These are phyloP conservation scores for Pinna nobilis DNA, from an alignment of 1,140 invertebrate species.

Conservation along the genomic window DNA sequence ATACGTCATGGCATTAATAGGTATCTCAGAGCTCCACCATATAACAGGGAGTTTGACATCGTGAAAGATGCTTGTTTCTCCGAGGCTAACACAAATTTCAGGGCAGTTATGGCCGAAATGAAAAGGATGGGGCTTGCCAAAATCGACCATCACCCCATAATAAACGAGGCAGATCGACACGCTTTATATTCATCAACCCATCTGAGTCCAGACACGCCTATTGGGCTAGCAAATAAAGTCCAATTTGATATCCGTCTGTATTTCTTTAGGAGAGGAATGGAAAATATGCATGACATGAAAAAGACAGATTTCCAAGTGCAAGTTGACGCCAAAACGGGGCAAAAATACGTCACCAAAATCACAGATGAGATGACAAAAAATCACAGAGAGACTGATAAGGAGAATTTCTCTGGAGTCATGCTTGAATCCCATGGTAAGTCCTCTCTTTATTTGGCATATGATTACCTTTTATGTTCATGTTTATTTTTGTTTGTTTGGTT, in stretches of 20 bases:
- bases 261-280: constrained; percentile 30
- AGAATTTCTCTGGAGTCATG: constrained; percentile 22
- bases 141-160: constrained; percentile 20
- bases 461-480: background rate
- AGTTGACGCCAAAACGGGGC: constrained; percentile 10
- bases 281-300: constrained; percentile 29
- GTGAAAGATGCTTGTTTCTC: constrained; percentile 28
- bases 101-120: constrained; percentile 14
- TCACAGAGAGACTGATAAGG: constrained; percentile 12
- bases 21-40: constrained; percentile 11
- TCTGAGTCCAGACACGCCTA: constrained; percentile 17
- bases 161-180: background rate
- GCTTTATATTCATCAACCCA: constrained; percentile 17
- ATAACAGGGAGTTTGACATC: constrained; percentile 4
- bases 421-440: constrained; percentile 6
- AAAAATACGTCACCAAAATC: constrained; percentile 20
- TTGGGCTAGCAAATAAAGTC: constrained; percentile 25
- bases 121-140: constrained; percentile 11
- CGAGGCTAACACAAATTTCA: constrained; percentile 19
- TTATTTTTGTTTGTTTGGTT: background rate
- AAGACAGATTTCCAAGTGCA: constrained; percentile 19
- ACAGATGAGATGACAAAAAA: constrained; percentile 17
- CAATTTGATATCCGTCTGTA: constrained; percentile 29
- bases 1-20: constrained; percentile 30
- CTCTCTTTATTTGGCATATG: background rate